Percentiles rank a stretch among this genome's conserved stretches.
phyloP scores from a whole-genome alignment of 2,888 invertebrate species.

The Oeneis ivallda region DNA sequence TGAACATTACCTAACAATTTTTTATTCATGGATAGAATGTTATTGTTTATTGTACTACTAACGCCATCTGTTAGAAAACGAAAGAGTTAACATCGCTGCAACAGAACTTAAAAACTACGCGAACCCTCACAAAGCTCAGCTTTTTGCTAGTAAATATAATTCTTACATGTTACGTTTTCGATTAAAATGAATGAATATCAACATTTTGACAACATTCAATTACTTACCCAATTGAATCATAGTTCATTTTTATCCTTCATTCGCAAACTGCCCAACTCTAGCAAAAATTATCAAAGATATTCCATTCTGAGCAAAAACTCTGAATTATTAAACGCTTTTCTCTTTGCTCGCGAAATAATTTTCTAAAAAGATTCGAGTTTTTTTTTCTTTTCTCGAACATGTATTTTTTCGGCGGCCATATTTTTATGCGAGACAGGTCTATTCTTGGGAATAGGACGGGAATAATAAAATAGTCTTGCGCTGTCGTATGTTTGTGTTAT shows the following conservation, averaged over 20 bases:
- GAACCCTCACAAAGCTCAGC: too few species aligned
- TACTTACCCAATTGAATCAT: neutral
- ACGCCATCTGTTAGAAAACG: too few species aligned
- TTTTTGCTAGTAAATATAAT: too few species aligned
- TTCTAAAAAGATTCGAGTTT: slow-evolving; percentile 31
- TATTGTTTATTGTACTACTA: too few species aligned
- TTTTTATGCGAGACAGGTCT: slow-evolving; percentile 16
- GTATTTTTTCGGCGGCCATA: slow-evolving; percentile 11
- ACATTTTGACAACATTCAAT: too few species aligned
- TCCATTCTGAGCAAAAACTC: slow-evolving; percentile 5
- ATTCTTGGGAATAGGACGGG: slow-evolving; percentile 5
- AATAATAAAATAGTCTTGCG: slow-evolving; percentile 12
- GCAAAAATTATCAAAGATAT: slow-evolving; percentile 11
- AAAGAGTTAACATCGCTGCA: too few species aligned
- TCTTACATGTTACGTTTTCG: too few species aligned
- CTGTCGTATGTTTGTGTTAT: slow-evolving; percentile 8
- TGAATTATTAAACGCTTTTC: slow-evolving; percentile 34
- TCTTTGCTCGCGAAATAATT: slow-evolving; percentile 31
- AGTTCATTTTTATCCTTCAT: slow-evolving; percentile 4
- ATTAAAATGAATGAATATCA: too few species aligned
- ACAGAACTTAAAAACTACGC: too few species aligned
- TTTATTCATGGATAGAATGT: too few species aligned
- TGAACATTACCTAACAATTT: too few species aligned
- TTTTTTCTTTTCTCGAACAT: slow-evolving; percentile 6
- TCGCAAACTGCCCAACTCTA: neutral